These are phyloP conservation scores for Scomber scombrus DNA, from an alignment of 2,113 vertebrate species.

Conservation along the genomic window DNA sequence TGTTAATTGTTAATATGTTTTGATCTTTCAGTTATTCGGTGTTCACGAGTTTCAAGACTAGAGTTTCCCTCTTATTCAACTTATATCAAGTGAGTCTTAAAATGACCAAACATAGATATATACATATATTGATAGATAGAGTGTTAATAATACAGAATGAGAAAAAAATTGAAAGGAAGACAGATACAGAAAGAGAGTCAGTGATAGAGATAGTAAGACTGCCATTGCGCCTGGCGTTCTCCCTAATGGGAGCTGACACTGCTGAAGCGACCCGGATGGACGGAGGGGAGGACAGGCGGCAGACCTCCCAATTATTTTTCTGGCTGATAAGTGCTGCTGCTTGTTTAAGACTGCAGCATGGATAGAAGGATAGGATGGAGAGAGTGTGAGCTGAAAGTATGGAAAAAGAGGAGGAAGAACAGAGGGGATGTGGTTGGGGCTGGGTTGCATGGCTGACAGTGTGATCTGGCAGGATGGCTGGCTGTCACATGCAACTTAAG, in stretches of 20 bases:
- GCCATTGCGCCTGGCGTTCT: conserved; percentile 37
- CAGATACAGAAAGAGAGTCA: conserved; percentile 34
- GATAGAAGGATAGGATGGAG: conserved; percentile 54
- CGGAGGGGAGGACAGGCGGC: conserved; percentile 74
- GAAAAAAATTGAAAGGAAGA: conserved; percentile 19
- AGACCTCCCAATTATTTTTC: conserved; percentile 87
- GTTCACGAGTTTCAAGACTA: not conserved
- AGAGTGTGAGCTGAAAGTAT: conserved; percentile 29
- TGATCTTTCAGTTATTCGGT: not conserved
- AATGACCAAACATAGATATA: conserved; percentile 4
- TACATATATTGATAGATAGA: not conserved
- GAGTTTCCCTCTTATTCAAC: not conserved
- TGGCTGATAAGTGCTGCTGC: conserved; percentile 81
- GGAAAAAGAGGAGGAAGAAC: conserved; percentile 39
- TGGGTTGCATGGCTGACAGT: conserved; percentile 80
- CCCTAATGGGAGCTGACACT: conserved; percentile 81
- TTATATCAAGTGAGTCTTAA: not conserved
- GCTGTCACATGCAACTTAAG: conserved; percentile 78
- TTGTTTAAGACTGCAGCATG: conserved; percentile 78
- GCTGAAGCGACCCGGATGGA: conserved; percentile 78
- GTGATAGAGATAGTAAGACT: conserved; percentile 67
- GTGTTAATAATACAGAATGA: conserved; percentile 15
- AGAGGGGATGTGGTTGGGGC: conserved; percentile 49
- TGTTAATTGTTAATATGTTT: not conserved
- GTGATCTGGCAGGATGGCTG: conserved; percentile 81